Evolutionary conservation across 2,888 invertebrate species (phyloP), one percentile per base, ranked within the genome.

Genomic region (Caenorhabditis panamensis): DNA sequence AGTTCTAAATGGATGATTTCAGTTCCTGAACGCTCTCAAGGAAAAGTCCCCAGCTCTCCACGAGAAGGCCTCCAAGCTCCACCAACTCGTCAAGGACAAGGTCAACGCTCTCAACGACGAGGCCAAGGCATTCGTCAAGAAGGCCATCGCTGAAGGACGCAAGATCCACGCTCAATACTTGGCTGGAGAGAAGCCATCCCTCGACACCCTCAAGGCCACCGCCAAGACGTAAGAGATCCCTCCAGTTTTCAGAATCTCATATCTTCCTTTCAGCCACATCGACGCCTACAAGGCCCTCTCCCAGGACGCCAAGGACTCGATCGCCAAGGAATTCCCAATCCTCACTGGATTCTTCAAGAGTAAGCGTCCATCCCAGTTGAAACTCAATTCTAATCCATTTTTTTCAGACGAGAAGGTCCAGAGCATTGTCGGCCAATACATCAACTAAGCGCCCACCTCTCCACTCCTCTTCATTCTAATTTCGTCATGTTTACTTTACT

Each of bases 71-170:
- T 37, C 72, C 63, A 86, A 85, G 81, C 82, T 87, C 69, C 86
- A 87, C 79, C 69, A 78, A 31, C 28, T 84, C 59, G 62, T 89
- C 76, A 85, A 88, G 83, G 82, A 59, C 31, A 86, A 84, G 79
- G 76, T 86, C 81, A 82, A 88, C 56, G 59, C 79, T 18, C 86
- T 90, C 76, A 84, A 83, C 62, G 64, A 83, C 37, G 87, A 87
- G 59, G 89, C 89, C 58, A 84, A 90, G 79, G 77, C 80, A 24
- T 89, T 89, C 83, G 88, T 89, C 82, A 84, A 82, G 75, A 77
- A 73, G 64, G 86, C 84, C 51, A 78, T 89, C 73, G 87, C 84
- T n/a, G 84, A 87, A 41, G 82, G 86, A 71, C 87, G 88, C 58
- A 72, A 82, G 53, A 72, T 90, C 72, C 88, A 87, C 78, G 82